Conservation (phyloP, 2,797 vertebrate species). For the Pterois miles region DNA sequence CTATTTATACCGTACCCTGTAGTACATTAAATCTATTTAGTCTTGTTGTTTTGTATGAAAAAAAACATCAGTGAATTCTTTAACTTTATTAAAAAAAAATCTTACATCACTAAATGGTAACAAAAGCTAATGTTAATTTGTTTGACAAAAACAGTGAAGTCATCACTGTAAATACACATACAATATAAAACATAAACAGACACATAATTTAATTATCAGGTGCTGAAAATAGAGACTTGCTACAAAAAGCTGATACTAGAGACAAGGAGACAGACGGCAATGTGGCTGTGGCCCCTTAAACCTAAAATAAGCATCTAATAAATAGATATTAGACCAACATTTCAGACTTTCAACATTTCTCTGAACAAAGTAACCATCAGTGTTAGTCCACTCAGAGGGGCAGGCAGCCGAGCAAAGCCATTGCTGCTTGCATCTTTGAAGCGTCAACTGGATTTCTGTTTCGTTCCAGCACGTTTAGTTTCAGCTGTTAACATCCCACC, state of each 20-base stretch:
- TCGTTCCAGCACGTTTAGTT: slow-evolving; percentile 29
- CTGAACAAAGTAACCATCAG: neutral
- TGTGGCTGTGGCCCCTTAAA: neutral
- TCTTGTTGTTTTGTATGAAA: neutral
- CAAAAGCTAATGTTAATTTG: neutral
- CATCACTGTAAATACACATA: neutral
- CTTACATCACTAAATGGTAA: neutral
- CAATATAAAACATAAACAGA: neutral
- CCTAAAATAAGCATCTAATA: neutral
- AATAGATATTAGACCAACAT: neutral
- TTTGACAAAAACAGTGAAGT: slow-evolving; percentile 14
- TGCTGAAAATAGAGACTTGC: neutral
- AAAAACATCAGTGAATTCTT: neutral
- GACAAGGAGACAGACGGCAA: neutral
- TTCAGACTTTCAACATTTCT: neutral
- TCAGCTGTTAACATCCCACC: slow-evolving; percentile 10
- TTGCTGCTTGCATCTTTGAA: neutral
- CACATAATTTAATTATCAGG: slow-evolving; percentile 5
- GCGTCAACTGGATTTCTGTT: neutral
- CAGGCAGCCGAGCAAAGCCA: neutral
- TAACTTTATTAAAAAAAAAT: slow-evolving; percentile 48
- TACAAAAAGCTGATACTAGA: neutral
- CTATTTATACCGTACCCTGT: neutral
- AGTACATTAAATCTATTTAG: neutral
- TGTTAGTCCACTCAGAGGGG: neutral